These are phyloP conservation scores for Alectoris magna DNA, from an alignment of 2,797 vertebrate species.

Conservation along the genomic window DNA sequence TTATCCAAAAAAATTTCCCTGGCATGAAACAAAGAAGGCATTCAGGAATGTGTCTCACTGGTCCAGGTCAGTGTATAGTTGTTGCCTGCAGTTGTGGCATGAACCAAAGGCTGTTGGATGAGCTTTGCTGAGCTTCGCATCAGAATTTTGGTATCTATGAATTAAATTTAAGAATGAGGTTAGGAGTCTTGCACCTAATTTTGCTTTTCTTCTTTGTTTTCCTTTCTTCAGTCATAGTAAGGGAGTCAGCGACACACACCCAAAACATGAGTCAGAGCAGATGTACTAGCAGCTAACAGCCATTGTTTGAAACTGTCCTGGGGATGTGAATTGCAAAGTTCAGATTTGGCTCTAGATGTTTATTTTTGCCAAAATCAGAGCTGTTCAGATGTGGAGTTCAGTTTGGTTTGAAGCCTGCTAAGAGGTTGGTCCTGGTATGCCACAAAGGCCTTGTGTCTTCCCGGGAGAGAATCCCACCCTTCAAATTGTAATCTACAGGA, in stretches of 20 bases:
- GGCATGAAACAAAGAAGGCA: neutral
- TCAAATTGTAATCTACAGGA: rapidly evolving
- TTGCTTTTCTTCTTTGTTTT: neutral
- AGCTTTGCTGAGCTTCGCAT: neutral
- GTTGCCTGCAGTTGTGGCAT: neutral
- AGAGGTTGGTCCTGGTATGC: neutral
- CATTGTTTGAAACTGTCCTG: conserved; percentile 3
- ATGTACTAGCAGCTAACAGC: neutral
- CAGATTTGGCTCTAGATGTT: neutral
- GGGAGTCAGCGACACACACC: neutral
- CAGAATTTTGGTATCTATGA: neutral
- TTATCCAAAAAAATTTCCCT: neutral
- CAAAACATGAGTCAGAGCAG: neutral
- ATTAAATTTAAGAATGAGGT: neutral
- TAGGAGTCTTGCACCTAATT: neutral
- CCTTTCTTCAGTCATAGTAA: neutral
- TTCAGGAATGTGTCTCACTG: neutral
- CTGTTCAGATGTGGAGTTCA: neutral
- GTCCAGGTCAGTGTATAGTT: neutral
- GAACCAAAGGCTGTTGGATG: neutral
- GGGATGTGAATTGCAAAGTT: neutral
- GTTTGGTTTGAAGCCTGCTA: neutral
- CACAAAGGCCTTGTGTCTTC: neutral
- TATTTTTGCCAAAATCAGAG: neutral
- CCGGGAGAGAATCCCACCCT: neutral